These are phyloP conservation scores for Illadopsis cleaveri DNA, from an alignment of 2,113 vertebrate genomes.

Conservation along the genomic window DNA sequence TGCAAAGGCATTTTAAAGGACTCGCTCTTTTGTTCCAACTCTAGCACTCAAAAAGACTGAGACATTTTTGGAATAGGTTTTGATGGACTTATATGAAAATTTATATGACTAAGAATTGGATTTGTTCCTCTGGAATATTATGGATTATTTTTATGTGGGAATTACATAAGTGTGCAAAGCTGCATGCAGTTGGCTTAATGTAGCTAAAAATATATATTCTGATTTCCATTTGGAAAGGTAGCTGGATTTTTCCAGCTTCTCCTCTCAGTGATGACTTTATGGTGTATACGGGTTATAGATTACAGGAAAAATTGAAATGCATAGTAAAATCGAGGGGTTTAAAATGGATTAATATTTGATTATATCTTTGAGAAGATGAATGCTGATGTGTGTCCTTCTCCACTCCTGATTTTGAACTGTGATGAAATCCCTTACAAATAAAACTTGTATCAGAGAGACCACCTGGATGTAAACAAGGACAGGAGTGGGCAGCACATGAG, in stretches of 20 bases:
- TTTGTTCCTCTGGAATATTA: constrained; percentile 81
- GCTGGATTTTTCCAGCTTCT: constrained; percentile 61
- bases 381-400: not conserved
- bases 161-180: constrained; percentile 76
- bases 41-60: constrained; percentile 73
- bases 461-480: constrained; percentile 16
- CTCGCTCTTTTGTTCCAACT: constrained; percentile 73
- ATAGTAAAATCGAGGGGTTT: constrained; percentile 47
- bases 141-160: constrained; percentile 82
- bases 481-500: not conserved
- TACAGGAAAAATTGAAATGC: constrained; percentile 64
- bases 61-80: constrained; percentile 80
- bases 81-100: constrained; percentile 80
- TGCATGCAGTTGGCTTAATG: constrained; percentile 77
- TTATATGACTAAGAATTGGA: constrained; percentile 78
- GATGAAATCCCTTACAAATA: not conserved
- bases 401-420: not conserved
- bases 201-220: constrained; percentile 76
- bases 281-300: constrained; percentile 63
- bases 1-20: constrained; percentile 73
- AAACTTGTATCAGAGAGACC: not conserved
- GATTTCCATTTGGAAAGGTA: constrained; percentile 75
- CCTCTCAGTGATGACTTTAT: constrained; percentile 69
- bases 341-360: constrained; percentile 58
- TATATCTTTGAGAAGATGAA: constrained; percentile 4